These are phyloP conservation scores for Steinernema feltiae DNA, from an alignment of 1,140 invertebrate species.

Conservation along the genomic window DNA sequence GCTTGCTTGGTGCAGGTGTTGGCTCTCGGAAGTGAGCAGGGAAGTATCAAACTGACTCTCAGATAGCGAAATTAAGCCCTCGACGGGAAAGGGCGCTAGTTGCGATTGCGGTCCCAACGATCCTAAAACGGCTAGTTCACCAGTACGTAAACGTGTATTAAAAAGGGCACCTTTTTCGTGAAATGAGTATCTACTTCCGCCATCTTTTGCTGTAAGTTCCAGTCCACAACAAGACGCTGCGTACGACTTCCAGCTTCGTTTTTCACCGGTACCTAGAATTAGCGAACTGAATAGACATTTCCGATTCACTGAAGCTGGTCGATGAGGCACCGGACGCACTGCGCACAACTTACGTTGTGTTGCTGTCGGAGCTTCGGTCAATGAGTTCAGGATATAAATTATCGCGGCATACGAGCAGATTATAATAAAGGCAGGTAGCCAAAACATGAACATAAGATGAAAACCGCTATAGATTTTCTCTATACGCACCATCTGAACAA, in stretches of 20 bases:
- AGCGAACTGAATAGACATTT: slow-evolving; percentile 6
- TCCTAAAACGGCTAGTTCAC: too few species aligned
- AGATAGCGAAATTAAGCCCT: background rate
- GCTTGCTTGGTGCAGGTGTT: too few species aligned
- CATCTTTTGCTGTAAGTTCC: too few species aligned
- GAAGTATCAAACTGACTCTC: background rate
- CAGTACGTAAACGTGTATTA: too few species aligned
- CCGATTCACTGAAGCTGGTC: slow-evolving; percentile 10
- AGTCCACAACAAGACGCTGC: slow-evolving; percentile 1
- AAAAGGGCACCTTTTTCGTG: background rate
- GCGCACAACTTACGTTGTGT: slow-evolving; percentile 16
- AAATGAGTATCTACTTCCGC: too few species aligned
- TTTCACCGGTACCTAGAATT: background rate
- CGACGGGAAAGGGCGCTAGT: background rate
- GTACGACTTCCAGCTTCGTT: slow-evolving; percentile 3
- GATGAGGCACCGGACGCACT: too few species aligned
- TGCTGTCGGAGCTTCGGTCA: background rate
- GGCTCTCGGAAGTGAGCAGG: background rate
- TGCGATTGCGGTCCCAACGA: too few species aligned
- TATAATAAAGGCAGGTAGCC: slow-evolving; percentile 53
- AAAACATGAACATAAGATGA: slow-evolving; percentile 54
- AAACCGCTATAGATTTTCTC: slow-evolving; percentile 47
- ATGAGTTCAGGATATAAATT: slow-evolving; percentile 42
- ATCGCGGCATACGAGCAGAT: slow-evolving; percentile 41
- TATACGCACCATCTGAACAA: slow-evolving; percentile 24